Evolutionary conservation across 2,113 vertebrate species (phyloP).

Genomic region (Nettapus auritus): DNA sequence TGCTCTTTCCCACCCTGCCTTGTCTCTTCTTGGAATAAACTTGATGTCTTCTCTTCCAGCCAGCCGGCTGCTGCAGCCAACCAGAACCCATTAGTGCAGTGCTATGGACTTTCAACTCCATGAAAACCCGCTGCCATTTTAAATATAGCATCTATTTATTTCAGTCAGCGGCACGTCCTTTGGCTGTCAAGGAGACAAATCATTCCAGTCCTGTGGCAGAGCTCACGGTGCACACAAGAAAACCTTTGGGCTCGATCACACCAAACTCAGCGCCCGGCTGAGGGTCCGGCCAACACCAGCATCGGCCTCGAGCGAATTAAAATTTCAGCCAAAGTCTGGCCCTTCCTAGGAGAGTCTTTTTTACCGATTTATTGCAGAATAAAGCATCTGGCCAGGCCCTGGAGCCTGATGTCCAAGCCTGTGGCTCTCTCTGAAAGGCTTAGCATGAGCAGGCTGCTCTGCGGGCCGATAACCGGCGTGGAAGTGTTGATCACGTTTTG

Average conservation of each 20-base stretch:
- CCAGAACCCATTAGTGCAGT: neutral
- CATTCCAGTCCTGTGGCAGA: neutral
- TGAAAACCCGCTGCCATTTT: neutral
- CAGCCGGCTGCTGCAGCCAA: neutral
- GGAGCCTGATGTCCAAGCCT: rapidly evolving
- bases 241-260: neutral
- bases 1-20: neutral
- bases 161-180: neutral
- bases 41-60: neutral
- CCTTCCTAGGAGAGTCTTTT: neutral
- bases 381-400: neutral
- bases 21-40: neutral
- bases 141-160: neutral
- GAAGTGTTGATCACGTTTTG: neutral
- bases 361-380: neutral
- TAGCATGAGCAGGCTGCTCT: neutral
- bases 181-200: neutral
- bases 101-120: neutral
- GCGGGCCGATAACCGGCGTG: rapidly evolving
- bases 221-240: neutral
- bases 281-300: neutral
- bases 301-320: neutral
- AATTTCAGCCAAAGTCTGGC: neutral
- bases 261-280: rapidly evolving
- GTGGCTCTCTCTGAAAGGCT: neutral